A percentile compares a stretch with the other conserved stretches of the same genome.
These are phyloP conservation scores for Hololepta plana DNA, from an alignment of 2,888 invertebrate species.

Conservation along the genomic window DNA sequence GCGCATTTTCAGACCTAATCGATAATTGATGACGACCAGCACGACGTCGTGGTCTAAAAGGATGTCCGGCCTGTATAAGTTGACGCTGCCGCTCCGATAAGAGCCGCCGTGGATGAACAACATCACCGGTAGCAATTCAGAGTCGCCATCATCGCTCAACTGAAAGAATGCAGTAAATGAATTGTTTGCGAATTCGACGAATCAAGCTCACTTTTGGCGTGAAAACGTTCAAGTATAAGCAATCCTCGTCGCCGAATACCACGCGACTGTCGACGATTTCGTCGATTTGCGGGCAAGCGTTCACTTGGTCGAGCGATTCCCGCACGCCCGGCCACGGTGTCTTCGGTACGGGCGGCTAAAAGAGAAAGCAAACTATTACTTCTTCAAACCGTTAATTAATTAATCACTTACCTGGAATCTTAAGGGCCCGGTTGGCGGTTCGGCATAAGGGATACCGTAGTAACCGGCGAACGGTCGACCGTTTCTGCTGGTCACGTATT, in stretches of 20 bases:
- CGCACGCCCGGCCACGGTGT: conserved; percentile 41
- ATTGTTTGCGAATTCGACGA: too few species aligned
- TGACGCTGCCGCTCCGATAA: background rate
- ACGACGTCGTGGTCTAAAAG: background rate
- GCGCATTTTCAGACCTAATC: too few species aligned
- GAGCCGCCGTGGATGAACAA: background rate
- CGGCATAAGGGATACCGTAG: conserved; percentile 26
- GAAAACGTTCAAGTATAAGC: conserved; percentile 61
- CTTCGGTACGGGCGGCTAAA: conserved; percentile 44
- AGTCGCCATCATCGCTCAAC: background rate
- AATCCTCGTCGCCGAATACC: conserved; percentile 62
- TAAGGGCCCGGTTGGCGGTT: conserved; percentile 22
- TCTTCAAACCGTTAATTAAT: too few species aligned
- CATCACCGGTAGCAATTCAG: conserved; percentile 1
- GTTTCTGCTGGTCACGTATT: conserved; percentile 20
- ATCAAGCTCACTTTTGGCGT: conserved; percentile 32
- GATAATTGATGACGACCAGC: conserved; percentile 1
- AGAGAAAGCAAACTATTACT: too few species aligned
- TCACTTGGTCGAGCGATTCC: conserved; percentile 43
- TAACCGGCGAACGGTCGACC: conserved; percentile 28
- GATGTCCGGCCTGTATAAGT: background rate
- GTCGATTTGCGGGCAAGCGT: conserved; percentile 61
- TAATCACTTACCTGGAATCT: conserved; percentile 27
- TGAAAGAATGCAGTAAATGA: background rate
- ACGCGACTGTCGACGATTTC: conserved; percentile 15